phyloP scores from a whole-genome alignment of 2,888 invertebrate species.

The Uropetala carovei region DNA sequence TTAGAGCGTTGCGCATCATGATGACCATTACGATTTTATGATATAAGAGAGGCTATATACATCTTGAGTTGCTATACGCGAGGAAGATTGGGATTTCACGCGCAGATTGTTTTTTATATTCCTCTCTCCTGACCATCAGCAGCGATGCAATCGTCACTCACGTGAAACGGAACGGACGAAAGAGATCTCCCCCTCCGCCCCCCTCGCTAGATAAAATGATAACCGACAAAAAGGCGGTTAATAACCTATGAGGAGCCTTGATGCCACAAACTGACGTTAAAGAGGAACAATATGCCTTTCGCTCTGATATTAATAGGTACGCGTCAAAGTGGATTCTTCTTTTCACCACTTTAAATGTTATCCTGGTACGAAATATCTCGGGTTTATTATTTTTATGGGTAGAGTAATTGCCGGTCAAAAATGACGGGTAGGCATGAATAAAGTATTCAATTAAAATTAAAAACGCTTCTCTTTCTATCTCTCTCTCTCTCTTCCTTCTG shows the following conservation, averaged over 20 bases:
- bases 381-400: too few relatives aligned
- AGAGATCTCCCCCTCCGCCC: too few relatives aligned
- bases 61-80: not conserved
- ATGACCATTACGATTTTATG: too few relatives aligned
- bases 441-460: too few relatives aligned
- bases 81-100: constrained; percentile 4
- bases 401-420: too few relatives aligned
- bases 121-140: not conserved
- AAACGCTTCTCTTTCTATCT: too few relatives aligned
- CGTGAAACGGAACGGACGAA: not conserved
- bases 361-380: not conserved
- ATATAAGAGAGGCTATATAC: too few relatives aligned
- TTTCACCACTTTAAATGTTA: not conserved
- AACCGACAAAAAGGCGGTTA: not conserved
- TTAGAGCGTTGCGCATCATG: too few relatives aligned
- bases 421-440: too few relatives aligned
- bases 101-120: not conserved
- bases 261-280: not conserved
- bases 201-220: not conserved
- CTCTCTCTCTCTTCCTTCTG: too few relatives aligned
- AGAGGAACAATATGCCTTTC: not conserved
- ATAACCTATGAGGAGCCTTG: not conserved
- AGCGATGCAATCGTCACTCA: not conserved
- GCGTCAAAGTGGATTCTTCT: not conserved
- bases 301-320: not conserved